A percentile compares a stretch with the other conserved stretches of the same genome.
These are phyloP conservation scores for Pachyseris speciosa DNA, from an alignment of 64 coral and sea anemone genomes.

Conservation along the genomic window DNA sequence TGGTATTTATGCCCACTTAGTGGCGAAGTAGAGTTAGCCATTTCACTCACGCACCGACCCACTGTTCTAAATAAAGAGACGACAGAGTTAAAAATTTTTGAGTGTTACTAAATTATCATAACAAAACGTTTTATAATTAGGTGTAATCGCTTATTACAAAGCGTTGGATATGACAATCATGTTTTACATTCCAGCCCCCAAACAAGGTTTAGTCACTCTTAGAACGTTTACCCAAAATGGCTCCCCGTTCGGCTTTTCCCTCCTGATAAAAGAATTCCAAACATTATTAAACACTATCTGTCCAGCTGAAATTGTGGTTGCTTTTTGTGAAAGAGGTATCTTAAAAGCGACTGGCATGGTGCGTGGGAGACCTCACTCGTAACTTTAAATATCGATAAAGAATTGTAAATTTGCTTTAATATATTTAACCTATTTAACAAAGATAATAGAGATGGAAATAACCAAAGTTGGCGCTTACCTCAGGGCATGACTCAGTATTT, in stretches of 20 bases:
- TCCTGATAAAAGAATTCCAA: constrained; percentile 16
- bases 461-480: constrained; percentile 38
- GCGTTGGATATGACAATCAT: constrained; percentile 35
- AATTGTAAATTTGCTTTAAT: constrained; percentile 28
- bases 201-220: background rate
- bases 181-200: constrained; percentile 35
- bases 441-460: constrained; percentile 32
- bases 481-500: background rate
- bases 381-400: constrained; percentile 43
- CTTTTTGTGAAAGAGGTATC: background rate
- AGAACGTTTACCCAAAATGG: constrained; percentile 31
- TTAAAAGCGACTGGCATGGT: constrained; percentile 18
- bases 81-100: constrained; percentile 49
- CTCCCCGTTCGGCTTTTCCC: background rate
- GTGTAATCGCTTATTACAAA: constrained; percentile 36
- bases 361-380: constrained; percentile 28
- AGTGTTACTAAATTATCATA: constrained; percentile 40
- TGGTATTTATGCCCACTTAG: constrained; percentile 23
- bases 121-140: constrained; percentile 46
- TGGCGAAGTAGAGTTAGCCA: background rate
- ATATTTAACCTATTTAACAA: constrained; percentile 35
- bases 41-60: constrained; percentile 49
- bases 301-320: background rate
- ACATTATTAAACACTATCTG: background rate
- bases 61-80: constrained; percentile 42